phyloP scores from a whole-genome alignment of 2,888 invertebrate genomes.

The Thera obeliscata region DNA sequence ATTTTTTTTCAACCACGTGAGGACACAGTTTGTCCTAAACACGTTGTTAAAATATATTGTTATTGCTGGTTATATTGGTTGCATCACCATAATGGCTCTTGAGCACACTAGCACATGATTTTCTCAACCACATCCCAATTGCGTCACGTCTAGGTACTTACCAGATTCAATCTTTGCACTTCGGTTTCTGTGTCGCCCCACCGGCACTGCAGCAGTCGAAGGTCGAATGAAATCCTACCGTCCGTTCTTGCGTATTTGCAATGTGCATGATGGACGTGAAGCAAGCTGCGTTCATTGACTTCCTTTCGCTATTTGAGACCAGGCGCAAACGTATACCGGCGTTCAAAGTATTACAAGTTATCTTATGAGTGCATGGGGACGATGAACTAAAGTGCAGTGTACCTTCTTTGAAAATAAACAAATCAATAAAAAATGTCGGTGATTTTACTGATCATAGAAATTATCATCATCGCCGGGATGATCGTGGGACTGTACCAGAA shows the following conservation, averaged over 20 bases:
- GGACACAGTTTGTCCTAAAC: too few relatives aligned
- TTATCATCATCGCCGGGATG: slow-evolving; percentile 55
- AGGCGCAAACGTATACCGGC: slow-evolving; percentile 23
- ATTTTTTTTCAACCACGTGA: too few relatives aligned
- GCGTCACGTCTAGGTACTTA: slow-evolving; percentile 12
- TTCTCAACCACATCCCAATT: slow-evolving; percentile 21
- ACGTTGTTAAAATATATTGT: not conserved
- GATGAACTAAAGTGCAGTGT: slow-evolving; percentile 2
- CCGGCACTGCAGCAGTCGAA: slow-evolving; percentile 23
- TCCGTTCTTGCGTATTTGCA: slow-evolving; percentile 50
- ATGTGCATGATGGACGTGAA: slow-evolving; percentile 42
- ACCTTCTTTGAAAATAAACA: not conserved
- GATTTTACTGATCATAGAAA: slow-evolving; percentile 52
- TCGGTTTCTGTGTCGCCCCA: not conserved
- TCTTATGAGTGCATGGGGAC: not conserved
- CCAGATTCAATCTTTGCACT: not conserved
- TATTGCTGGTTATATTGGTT: not conserved
- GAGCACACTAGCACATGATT: not conserved
- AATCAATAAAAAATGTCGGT: slow-evolving; percentile 48
- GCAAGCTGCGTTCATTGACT: slow-evolving; percentile 46
- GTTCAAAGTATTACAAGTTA: not conserved
- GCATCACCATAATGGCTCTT: not conserved
- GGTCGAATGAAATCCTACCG: slow-evolving; percentile 39
- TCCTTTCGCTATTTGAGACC: slow-evolving; percentile 34
- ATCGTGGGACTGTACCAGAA: slow-evolving; percentile 71